These are phyloP conservation scores for Pyrrhosoma nymphula DNA, from an alignment of 2,888 invertebrate species.

Conservation along the genomic window DNA sequence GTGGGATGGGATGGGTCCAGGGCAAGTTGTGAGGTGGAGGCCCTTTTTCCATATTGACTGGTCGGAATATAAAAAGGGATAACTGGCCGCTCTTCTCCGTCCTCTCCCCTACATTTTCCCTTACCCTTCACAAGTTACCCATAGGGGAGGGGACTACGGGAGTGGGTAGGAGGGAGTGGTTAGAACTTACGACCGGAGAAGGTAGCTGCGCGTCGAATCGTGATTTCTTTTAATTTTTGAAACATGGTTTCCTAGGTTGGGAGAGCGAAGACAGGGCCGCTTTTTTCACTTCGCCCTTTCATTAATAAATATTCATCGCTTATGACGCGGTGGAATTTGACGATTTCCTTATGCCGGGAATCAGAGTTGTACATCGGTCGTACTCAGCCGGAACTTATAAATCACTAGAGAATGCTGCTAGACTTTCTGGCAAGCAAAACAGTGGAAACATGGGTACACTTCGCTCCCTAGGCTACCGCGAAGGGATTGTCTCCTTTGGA, in stretches of 20 bases:
- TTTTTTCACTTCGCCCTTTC: neutral
- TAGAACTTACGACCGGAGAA: neutral
- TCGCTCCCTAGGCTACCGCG: no score
- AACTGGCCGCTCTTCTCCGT: neutral
- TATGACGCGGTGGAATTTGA: no score
- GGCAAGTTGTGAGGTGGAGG: neutral
- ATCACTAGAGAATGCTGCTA: no score
- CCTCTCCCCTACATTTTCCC: neutral
- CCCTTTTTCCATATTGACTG: conserved; percentile 37
- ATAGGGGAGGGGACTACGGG: neutral
- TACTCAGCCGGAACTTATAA: no score
- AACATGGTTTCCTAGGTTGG: neutral
- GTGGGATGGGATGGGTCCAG: neutral
- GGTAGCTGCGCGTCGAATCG: conserved; percentile 31
- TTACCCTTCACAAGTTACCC: no score
- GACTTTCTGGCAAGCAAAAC: no score
- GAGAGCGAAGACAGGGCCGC: neutral
- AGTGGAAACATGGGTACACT: no score
- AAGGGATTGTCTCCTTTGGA: no score
- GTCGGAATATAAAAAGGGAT: conserved; percentile 31
- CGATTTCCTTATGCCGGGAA: no score
- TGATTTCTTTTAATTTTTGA: neutral
- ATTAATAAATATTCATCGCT: neutral
- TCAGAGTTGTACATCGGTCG: no score
- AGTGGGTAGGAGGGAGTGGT: neutral